These are phyloP conservation scores for Apteryx mantelli DNA, from an alignment of 2,113 vertebrate species.

Conservation along the genomic window DNA sequence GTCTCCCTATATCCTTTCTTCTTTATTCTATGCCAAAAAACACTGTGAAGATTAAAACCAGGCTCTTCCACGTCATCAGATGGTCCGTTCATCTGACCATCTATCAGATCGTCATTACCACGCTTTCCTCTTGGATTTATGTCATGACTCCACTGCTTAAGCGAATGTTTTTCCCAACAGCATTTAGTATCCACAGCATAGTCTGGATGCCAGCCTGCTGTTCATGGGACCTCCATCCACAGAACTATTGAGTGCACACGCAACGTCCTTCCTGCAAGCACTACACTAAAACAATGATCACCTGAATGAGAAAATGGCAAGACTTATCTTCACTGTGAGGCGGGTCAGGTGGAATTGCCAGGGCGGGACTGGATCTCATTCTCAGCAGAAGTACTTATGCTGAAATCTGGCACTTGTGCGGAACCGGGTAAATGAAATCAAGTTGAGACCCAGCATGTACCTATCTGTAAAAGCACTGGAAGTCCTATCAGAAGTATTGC, in stretches of 20 bases:
- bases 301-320: neutral
- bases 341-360: neutral
- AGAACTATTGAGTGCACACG: neutral
- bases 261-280: neutral
- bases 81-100: neutral
- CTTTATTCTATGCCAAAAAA: neutral
- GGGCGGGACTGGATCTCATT: neutral
- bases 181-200: too few relatives aligned
- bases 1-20: neutral
- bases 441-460: neutral
- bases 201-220: neutral
- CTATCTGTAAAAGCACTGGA: neutral
- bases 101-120: neutral
- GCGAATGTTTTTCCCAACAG: neutral
- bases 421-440: neutral
- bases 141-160: neutral
- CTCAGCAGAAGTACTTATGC: too few relatives aligned
- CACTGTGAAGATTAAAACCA: neutral
- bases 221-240: neutral
- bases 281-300: neutral
- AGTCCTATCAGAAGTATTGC: neutral
- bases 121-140: rapidly evolving
- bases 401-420: rapidly evolving
- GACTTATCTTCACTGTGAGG: neutral
- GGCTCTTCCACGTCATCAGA: neutral